Conservation (phyloP, 2,888 invertebrate genomes). For the Charanyca ferruginea region DNA sequence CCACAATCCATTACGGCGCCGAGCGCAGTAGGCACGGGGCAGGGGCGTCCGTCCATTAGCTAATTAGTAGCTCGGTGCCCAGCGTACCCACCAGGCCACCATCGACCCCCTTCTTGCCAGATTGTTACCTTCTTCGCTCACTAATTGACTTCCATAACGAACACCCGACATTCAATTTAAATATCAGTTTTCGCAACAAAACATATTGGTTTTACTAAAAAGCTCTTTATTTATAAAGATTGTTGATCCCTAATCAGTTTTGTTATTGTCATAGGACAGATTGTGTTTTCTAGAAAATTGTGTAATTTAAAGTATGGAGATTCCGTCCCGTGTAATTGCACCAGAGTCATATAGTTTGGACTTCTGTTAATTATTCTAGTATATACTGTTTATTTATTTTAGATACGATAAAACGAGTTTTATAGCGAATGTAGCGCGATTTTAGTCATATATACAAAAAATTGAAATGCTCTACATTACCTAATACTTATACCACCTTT, state of each 20-base stretch:
- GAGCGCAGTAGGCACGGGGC: slow-evolving; percentile 60
- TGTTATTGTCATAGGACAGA: not conserved
- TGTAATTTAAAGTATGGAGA: slow-evolving; percentile 3
- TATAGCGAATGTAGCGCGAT: too few species aligned
- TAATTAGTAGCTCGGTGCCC: slow-evolving; percentile 80
- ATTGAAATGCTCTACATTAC: not conserved
- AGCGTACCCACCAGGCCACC: slow-evolving; percentile 68
- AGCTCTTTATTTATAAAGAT: slow-evolving; percentile 13
- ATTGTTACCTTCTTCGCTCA: slow-evolving; percentile 84
- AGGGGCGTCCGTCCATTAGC: slow-evolving; percentile 84
- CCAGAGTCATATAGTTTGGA: too few species aligned
- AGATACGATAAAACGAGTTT: too few species aligned
- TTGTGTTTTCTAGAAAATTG: slow-evolving; percentile 1
- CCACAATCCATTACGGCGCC: slow-evolving; percentile 84
- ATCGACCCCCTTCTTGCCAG: slow-evolving; percentile 87
- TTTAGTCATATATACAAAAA: too few species aligned
- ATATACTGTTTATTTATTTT: too few species aligned
- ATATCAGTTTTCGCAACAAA: slow-evolving; percentile 40
- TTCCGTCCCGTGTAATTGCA: slow-evolving; percentile 16
- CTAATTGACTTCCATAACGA: slow-evolving; percentile 83
- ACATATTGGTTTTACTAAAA: slow-evolving; percentile 30
- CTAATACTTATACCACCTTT: too few species aligned
- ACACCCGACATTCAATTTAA: slow-evolving; percentile 51
- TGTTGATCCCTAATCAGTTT: slow-evolving; percentile 23
- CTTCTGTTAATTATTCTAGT: too few species aligned